phyloP scores from a whole-genome alignment of 2,888 invertebrate genomes.

The Acutogordius australiensis region DNA sequence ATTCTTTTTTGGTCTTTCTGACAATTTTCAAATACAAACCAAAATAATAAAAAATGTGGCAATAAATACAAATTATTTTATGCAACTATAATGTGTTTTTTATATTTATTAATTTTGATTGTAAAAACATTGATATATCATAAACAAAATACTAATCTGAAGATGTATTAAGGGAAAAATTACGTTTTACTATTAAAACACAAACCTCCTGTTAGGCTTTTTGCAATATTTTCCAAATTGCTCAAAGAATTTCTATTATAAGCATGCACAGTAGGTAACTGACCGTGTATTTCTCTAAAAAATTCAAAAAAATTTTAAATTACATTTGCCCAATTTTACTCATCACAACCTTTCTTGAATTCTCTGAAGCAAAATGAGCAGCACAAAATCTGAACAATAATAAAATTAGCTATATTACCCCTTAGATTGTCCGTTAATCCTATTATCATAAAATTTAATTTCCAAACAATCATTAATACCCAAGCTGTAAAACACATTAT shows the following conservation, averaged over 20 bases:
- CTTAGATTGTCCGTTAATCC: constrained; percentile 89
- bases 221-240: constrained; percentile 28
- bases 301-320: constrained; percentile 12
- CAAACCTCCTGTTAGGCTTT: constrained; percentile 14
- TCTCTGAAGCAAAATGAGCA: constrained; percentile 65
- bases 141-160: background rate
- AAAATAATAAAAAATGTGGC: no score
- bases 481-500: constrained; percentile 52
- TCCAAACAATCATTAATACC: constrained; percentile 78
- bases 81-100: no score
- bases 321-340: constrained; percentile 34
- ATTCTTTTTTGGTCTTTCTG: no score
- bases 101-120: background rate
- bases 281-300: constrained; percentile 54
- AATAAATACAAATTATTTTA: no score
- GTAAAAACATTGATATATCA: background rate
- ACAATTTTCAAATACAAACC: no score
- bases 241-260: constrained; percentile 61
- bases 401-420: constrained; percentile 29
- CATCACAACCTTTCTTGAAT: constrained; percentile 55
- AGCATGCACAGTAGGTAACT: constrained; percentile 65
- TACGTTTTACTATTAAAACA: no score
- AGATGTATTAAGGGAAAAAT: no score
- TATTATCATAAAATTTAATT: constrained; percentile 94
- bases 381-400: constrained; percentile 42